These are phyloP conservation scores for Dynastes tityus DNA, from an alignment of 2,888 invertebrate species.

Conservation along the genomic window DNA sequence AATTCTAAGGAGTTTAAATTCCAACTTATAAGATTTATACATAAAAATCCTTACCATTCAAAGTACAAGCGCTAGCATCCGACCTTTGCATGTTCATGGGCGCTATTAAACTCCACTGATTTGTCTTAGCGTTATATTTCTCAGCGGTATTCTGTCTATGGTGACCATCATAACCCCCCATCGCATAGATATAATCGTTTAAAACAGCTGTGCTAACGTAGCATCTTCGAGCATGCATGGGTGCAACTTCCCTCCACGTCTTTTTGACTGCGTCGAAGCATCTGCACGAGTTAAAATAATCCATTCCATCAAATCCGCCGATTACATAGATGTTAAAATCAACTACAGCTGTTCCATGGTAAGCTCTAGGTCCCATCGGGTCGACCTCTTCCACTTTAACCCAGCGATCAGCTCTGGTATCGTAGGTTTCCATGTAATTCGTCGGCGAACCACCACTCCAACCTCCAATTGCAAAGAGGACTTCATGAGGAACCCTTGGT, in stretches of 20 bases:
- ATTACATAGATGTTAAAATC: conserved; percentile 90
- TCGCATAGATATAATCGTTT: conserved; percentile 85
- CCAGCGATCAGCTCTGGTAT: conserved; percentile 92
- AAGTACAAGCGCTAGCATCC: conserved; percentile 91
- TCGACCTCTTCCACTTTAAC: conserved; percentile 87
- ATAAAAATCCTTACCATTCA: conserved; percentile 75
- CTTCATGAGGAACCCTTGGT: conserved; percentile 90
- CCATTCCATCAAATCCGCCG: conserved; percentile 94
- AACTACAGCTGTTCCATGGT: conserved; percentile 94
- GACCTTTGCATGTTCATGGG: conserved; percentile 92
- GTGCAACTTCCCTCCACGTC: conserved; percentile 89
- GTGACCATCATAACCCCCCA: conserved; percentile 92
- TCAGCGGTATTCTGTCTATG: conserved; percentile 91
- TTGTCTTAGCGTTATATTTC: conserved; percentile 85
- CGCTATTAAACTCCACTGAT: conserved; percentile 91
- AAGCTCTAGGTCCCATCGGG: conserved; percentile 88
- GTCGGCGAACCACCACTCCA: conserved; percentile 86
- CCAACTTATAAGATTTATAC: no score
- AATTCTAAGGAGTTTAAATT: no score
- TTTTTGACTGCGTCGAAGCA: conserved; percentile 91
- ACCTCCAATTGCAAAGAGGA: conserved; percentile 81
- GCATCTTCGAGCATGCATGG: conserved; percentile 91
- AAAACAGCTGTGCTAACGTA: conserved; percentile 90
- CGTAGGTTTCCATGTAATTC: conserved; percentile 89
- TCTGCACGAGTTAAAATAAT: conserved; percentile 80